Evolutionary conservation across 2,113 vertebrate species (phyloP), one percentile per base, ranked within the genome.

Genomic region (Leucoraja erinaceus): DNA sequence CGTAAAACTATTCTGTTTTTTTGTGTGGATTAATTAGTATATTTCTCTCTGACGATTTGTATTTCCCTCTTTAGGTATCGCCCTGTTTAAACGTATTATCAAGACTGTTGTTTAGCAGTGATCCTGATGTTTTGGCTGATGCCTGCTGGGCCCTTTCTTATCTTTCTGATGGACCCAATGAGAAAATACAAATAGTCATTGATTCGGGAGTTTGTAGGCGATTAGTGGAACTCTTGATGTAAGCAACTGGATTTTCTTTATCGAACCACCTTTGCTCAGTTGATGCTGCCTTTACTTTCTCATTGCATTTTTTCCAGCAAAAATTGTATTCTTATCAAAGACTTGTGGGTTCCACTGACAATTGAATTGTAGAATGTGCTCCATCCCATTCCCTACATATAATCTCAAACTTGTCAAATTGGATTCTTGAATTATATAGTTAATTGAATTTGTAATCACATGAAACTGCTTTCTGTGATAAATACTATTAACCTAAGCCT

Each of bases 61-160:
- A 63, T 90, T 94, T 95, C 54, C 47, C 93, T 94, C 86, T 94
- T 93, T 94, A 98, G 98, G 98, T 98, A 93, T 98, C 97, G 93
- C 98, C 98, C 90, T 98, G 97, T 95, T 96, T 98, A 94, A 98
- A 96, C 93, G 97, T 98, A 94, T 95, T 98, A 76, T 98, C 97
- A 95, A 96, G 97, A 93, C 95, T 98, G 70, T 96, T 98, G 93
- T 98, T 98, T 95, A 98, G 97, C 95, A 98, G 97, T 94, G 98
- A 98, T 93, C 96, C 98, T 20, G 98, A 98, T 95, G 97, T 98
- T 20, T 95, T 98, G 94, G 98, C 98, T 93, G 98, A 98, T 94
- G 98, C 98, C 72, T 98, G 98, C 95, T 98, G 98, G 98, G 98
- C 98, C 61, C 97, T 98, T 86, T 98, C 97, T 93, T 98, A 98